Percentiles rank a stretch among this genome's conserved stretches.
phyloP scores from a whole-genome alignment of 2,797 vertebrate genomes.

The Ptychobarbus kaznakovi region DNA sequence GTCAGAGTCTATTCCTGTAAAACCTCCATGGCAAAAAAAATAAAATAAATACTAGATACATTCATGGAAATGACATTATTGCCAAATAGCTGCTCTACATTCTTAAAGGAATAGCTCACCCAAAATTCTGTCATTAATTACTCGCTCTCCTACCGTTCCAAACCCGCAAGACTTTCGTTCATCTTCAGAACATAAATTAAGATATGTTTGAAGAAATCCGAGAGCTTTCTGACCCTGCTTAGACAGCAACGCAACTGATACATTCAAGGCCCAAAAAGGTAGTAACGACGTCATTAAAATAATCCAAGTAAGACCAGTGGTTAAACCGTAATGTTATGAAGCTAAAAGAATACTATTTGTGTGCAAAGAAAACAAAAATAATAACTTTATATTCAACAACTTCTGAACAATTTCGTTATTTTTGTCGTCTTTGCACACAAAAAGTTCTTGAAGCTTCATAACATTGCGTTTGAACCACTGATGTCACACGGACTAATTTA shows the following conservation, averaged over 20 bases:
- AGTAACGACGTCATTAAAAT: neutral
- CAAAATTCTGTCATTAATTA: neutral
- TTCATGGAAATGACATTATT: neutral
- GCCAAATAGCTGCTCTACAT: neutral
- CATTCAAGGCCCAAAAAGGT: neutral
- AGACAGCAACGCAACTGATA: neutral
- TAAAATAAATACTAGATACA: neutral
- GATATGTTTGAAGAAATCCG: neutral
- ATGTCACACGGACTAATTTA: no score
- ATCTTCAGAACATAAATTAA: neutral
- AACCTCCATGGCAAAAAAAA: constrained; percentile 76
- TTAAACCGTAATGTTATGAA: no score
- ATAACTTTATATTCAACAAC: neutral
- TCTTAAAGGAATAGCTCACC: neutral
- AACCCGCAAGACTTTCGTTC: neutral
- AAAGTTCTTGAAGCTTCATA: neutral
- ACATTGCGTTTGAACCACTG: neutral
- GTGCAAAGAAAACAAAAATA: neutral
- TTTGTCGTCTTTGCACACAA: neutral
- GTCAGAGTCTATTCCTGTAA: constrained; percentile 94
- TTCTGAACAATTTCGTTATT: neutral
- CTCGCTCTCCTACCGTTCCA: neutral
- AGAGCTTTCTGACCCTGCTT: neutral
- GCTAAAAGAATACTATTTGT: neutral
- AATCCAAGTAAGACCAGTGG: neutral